A percentile compares a stretch with the other conserved stretches of the same genome.
Conservation (phyloP, 2,113 vertebrate genomes). For the Colinus virginianus region DNA sequence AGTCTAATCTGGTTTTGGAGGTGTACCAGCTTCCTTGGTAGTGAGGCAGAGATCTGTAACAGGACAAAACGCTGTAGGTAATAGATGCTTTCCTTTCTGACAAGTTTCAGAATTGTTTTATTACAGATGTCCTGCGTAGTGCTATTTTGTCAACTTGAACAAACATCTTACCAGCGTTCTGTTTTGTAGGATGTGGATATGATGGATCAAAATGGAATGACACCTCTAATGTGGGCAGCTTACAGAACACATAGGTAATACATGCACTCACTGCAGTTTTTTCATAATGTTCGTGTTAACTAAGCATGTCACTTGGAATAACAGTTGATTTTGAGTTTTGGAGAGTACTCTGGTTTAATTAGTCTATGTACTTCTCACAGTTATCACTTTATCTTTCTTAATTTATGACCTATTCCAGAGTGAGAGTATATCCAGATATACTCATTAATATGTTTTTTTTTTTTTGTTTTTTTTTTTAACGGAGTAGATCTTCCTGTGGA, state of each 20-base stretch:
- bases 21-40: not conserved
- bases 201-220: slow-evolving; percentile 99
- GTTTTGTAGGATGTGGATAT: slow-evolving; percentile 94
- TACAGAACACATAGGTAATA: slow-evolving; percentile 97
- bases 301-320: not conserved
- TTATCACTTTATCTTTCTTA: not conserved
- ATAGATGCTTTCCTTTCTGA: not conserved
- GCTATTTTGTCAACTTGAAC: not conserved
- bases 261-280: not conserved
- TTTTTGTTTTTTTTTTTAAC: not conserved
- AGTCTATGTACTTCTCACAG: not conserved
- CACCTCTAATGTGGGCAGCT: slow-evolving; percentile 98
- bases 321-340: not conserved
- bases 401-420: not conserved
- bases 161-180: not conserved
- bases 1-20: rapidly evolving
- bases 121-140: not conserved
- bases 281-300: not conserved
- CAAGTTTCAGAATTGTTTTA: not conserved
- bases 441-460: not conserved
- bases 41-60: not conserved
- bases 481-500: not conserved
- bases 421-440: not conserved
- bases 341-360: not conserved
- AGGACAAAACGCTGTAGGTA: not conserved